Evolutionary conservation across 2,888 invertebrate species (phyloP).

Genomic region (Elysia crispata): DNA sequence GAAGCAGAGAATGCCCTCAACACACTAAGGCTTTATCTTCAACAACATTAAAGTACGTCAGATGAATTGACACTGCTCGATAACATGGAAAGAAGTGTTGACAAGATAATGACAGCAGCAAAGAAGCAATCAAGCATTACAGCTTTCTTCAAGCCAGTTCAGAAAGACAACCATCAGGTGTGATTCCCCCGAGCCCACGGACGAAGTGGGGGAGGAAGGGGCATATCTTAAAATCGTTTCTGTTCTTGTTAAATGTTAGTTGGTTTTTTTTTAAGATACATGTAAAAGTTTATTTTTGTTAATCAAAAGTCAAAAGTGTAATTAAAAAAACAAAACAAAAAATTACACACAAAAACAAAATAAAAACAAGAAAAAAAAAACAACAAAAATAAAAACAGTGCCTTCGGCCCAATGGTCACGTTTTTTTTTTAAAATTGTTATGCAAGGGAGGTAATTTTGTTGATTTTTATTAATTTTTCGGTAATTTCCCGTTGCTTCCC

Average conservation of each 20-base stretch:
- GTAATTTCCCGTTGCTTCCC: background rate
- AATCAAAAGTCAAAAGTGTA: background rate
- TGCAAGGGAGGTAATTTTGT: conserved; percentile 9
- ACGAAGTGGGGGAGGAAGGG: conserved; percentile 1
- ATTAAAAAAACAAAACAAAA: background rate
- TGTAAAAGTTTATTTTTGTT: too few relatives aligned
- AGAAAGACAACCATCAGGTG: conserved; percentile 6
- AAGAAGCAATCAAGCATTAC: conserved; percentile 42
- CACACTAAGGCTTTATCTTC: conserved; percentile 31
- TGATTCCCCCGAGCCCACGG: conserved; percentile 1
- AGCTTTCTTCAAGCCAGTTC: background rate
- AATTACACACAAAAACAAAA: background rate
- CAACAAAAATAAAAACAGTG: background rate
- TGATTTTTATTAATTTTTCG: background rate
- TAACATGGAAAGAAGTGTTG: conserved; percentile 18
- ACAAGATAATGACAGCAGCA: conserved; percentile 50
- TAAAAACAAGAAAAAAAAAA: background rate
- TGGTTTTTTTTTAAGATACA: too few relatives aligned
- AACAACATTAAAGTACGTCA: conserved; percentile 15
- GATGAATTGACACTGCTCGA: conserved; percentile 17
- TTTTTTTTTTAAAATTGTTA: conserved; percentile 2
- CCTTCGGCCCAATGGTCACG: background rate
- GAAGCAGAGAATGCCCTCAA: conserved; percentile 36
- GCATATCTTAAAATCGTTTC: background rate
- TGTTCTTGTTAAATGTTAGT: background rate